Evolutionary conservation across 2,797 vertebrate genomes (phyloP).

Genomic region (Molossus alvarezi): DNA sequence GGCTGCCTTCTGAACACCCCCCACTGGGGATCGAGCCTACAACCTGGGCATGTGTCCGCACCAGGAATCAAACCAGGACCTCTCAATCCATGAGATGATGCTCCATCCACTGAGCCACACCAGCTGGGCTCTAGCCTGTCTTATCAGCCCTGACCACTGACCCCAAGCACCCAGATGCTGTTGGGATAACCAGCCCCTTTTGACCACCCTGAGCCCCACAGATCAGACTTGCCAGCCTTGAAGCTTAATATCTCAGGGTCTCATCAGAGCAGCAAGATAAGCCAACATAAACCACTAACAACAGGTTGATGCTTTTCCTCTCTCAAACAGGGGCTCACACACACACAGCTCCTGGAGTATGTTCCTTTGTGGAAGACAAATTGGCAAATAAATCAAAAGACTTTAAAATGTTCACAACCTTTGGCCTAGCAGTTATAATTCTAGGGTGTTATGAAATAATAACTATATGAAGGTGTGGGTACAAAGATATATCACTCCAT

Average conservation of each 20-base stretch:
- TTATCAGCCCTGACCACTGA: conserved; percentile 7
- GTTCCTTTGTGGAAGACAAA: background rate
- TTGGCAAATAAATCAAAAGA: background rate
- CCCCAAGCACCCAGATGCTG: background rate
- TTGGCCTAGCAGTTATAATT: conserved; percentile 42
- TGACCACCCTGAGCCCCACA: background rate
- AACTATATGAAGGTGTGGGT: conserved; percentile 21
- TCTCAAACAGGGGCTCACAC: background rate
- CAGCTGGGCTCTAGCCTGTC: background rate
- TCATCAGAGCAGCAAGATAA: background rate
- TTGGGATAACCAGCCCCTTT: background rate
- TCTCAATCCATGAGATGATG: too few relatives aligned
- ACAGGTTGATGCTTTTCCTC: background rate
- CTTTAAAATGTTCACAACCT: conserved; percentile 30
- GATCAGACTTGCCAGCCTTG: background rate
- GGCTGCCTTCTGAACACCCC: too few relatives aligned
- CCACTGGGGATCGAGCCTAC: too few relatives aligned
- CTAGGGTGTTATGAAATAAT: conserved; percentile 21
- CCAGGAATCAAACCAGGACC: too few relatives aligned
- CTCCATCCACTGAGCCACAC: too few relatives aligned
- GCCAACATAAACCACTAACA: background rate
- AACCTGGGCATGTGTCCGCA: too few relatives aligned
- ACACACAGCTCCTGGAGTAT: background rate
- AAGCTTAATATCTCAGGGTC: background rate
- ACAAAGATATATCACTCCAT: background rate